Percentiles rank a stretch among this genome's conserved stretches.
Conservation (phyloP, 2,888 invertebrate species). For the Macrosoma leucophasiata region DNA sequence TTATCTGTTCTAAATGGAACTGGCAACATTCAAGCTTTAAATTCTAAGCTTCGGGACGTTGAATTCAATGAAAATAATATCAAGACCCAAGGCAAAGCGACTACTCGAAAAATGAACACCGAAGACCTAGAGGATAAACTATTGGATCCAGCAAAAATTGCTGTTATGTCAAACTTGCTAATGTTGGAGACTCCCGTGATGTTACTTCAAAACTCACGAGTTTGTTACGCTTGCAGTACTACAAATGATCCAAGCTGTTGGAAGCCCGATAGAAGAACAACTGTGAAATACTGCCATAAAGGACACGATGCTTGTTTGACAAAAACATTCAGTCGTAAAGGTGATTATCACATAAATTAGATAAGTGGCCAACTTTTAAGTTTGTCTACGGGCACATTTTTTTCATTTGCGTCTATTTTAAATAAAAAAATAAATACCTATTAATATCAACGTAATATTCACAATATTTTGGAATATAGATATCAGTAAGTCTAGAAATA, state of each 20-base stretch:
- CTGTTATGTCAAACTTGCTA: slow-evolving; percentile 32
- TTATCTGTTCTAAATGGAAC: too few species aligned
- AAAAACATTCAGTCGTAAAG: slow-evolving; percentile 38
- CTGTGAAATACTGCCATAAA: slow-evolving; percentile 51
- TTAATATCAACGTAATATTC: not conserved
- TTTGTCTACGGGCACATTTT: too few species aligned
- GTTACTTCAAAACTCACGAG: slow-evolving; percentile 35
- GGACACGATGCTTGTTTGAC: slow-evolving; percentile 46
- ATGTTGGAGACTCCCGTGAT: too few species aligned
- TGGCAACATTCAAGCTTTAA: too few species aligned
- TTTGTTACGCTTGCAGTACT: slow-evolving; percentile 57
- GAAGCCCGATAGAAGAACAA: slow-evolving; percentile 44
- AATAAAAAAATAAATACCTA: not conserved
- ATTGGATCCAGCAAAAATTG: slow-evolving; percentile 34
- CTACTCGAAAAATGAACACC: too few species aligned
- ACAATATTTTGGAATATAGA: too few species aligned
- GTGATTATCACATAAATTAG: slow-evolving; percentile 37
- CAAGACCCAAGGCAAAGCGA: too few species aligned
- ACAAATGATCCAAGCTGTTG: slow-evolving; percentile 45
- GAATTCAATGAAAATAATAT: too few species aligned
- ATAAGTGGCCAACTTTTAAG: too few species aligned
- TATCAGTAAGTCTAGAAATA: too few species aligned
- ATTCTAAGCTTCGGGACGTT: too few species aligned
- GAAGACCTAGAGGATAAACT: too few species aligned
- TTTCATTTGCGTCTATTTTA: not conserved